Conservation (phyloP, 2,888 invertebrate genomes). For the Myopa testacea region DNA sequence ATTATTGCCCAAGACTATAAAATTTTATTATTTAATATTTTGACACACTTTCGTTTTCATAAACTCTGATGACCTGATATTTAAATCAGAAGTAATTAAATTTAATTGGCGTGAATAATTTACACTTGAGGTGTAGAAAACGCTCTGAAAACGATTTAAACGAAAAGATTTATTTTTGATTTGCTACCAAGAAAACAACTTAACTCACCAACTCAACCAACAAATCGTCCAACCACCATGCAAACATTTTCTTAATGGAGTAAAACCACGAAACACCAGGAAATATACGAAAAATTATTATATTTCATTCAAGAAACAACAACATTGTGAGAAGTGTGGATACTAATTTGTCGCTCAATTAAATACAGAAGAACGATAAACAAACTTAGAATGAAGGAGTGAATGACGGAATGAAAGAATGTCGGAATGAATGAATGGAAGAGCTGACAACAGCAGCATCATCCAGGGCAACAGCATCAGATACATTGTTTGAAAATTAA, state of each 20-base stretch:
- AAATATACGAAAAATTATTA: background rate
- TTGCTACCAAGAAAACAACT: too few species aligned
- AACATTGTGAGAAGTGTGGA: background rate
- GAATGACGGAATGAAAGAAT: constrained; percentile 8
- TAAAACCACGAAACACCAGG: constrained; percentile 1
- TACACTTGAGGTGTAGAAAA: background rate
- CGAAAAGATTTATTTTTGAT: too few species aligned
- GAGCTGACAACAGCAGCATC: background rate
- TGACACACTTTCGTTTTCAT: background rate
- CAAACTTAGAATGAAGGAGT: background rate
- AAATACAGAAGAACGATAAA: constrained; percentile 10
- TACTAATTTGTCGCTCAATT: constrained; percentile 20
- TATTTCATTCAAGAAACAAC: background rate
- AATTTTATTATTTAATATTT: background rate
- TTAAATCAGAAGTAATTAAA: background rate
- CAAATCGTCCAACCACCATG: too few species aligned
- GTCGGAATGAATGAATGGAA: background rate
- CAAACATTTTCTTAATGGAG: too few species aligned
- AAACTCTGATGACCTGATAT: background rate
- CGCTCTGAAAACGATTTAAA: background rate
- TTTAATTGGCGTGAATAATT: constrained; percentile 6
- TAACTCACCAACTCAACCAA: background rate
- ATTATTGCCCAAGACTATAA: background rate
- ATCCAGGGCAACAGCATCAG: background rate
- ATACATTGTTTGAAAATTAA: background rate